Conservation (phyloP, 1,140 invertebrate genomes). For the Campoletis sonorensis region DNA sequence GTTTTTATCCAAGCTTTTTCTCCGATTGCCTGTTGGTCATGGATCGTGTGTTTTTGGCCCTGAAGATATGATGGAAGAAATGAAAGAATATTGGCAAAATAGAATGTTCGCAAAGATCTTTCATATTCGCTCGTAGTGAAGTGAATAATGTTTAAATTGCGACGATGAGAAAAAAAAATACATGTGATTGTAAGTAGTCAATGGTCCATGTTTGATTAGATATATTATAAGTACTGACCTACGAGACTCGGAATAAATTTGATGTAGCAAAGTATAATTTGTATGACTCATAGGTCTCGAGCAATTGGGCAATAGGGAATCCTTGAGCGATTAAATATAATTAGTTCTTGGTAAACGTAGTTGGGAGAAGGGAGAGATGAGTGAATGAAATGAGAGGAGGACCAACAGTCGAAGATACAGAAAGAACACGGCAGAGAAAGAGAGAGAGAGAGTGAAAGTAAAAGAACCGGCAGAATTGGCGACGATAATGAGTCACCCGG, state of each 20-base stretch:
- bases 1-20: neutral
- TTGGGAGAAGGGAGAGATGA: conserved; percentile 52
- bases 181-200: neutral
- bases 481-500: conserved; percentile 74
- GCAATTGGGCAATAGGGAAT: conserved; percentile 16
- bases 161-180: neutral
- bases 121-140: neutral
- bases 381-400: conserved; percentile 43
- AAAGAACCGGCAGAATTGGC: conserved; percentile 35
- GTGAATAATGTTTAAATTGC: conserved; percentile 26
- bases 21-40: conserved; percentile 3
- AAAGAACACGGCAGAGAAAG: conserved; percentile 48
- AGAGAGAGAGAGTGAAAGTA: conserved; percentile 8
- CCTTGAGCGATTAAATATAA: conserved; percentile 42
- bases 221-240: neutral
- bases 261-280: neutral
- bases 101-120: neutral
- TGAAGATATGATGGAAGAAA: neutral
- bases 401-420: conserved; percentile 24
- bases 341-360: conserved; percentile 64
- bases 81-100: conserved; percentile 3
- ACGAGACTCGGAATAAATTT: neutral
- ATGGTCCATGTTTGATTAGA: conserved; percentile 24
- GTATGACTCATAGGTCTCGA: conserved; percentile 27
- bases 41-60: neutral